Evolutionary conservation across 1,140 invertebrate species (phyloP), one percentile per base, ranked within the genome.

Genomic region (Achroia grisella): DNA sequence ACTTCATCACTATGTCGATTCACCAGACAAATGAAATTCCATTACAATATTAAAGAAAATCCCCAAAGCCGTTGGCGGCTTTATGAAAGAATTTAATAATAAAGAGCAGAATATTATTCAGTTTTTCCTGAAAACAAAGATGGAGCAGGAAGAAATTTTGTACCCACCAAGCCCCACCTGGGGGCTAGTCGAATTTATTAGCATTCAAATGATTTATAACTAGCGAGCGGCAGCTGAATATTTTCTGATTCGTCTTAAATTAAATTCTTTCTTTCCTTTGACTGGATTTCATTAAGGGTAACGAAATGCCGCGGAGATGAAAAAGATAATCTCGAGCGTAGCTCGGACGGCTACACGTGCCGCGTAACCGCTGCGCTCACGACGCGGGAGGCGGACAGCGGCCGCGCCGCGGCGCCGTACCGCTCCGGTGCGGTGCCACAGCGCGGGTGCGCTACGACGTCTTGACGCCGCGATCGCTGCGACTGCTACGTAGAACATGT

Each of bases 161-260:
- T 76, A 71, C 55, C 66, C 74, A 78, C 76, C 74, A 77, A 73
- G 62, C 64, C 33, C 35, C 35, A 62, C 56, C 65, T 58, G 48
- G 60, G 56, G 62, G 64, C 65, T 73, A 78, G 71, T 80, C 66
- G 76, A 82, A 84, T 84, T 84, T 84, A 84, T 84, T 84, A 84
- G 80, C 78, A 84, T 84, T 82, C 78, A 84, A 84, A 84, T 80
- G 76, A 84, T 84, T 84, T 84, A 84, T 82, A 82, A 84, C 78
- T 82, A 79, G 76, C 71, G 61, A 71, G 71, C 70, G 71, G 80
- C 78, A 80, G 74, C 75, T 81, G 80, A 80, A 85, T 80, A 84
- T 80, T 84, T 83, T 80, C 76, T 84, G 78, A 84, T 82, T 80
- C 76, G 63, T 66, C 76, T 79, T 82, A 84, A 84, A 82, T 84